Percentiles rank a stretch among this genome's conserved stretches.
Evolutionary conservation across 2,797 vertebrate genomes (phyloP).

Genomic region (Hydrolagus colliei): DNA sequence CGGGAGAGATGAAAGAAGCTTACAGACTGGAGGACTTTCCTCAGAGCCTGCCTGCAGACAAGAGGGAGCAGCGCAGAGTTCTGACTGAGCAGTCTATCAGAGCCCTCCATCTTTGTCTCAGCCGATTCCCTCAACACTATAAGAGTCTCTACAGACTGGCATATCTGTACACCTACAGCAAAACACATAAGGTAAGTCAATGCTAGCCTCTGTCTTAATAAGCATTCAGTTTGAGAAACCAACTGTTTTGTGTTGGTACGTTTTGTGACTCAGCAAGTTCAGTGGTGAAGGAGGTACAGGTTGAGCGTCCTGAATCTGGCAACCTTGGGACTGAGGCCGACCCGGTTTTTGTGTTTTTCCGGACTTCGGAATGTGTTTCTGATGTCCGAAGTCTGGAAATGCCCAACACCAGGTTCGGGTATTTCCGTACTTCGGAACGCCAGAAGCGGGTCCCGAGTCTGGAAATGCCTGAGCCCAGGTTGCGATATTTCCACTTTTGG

Average conservation of each 20-base stretch:
- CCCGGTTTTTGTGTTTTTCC: too few relatives aligned
- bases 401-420: too few relatives aligned
- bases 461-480: too few relatives aligned
- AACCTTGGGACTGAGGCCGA: too few relatives aligned
- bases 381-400: too few relatives aligned
- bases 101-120: conserved; percentile 81
- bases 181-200: conserved; percentile 74
- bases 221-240: not conserved
- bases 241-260: not conserved
- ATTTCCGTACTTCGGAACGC: too few relatives aligned
- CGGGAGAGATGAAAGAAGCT: conserved; percentile 48
- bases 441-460: too few relatives aligned
- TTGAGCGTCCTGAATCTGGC: too few relatives aligned
- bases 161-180: conserved; percentile 83
- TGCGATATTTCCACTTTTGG: too few relatives aligned
- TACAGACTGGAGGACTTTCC: conserved; percentile 57
- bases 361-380: too few relatives aligned
- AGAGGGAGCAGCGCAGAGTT: conserved; percentile 70
- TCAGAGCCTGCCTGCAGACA: conserved; percentile 67
- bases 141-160: conserved; percentile 95
- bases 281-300: too few relatives aligned
- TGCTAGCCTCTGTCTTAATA: not conserved
- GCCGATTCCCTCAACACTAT: conserved; percentile 96
- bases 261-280: not conserved
- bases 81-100: conserved; percentile 81